phyloP scores from a whole-genome alignment of 2,888 invertebrate species.

The Pyrrhopygopsis socrates region DNA sequence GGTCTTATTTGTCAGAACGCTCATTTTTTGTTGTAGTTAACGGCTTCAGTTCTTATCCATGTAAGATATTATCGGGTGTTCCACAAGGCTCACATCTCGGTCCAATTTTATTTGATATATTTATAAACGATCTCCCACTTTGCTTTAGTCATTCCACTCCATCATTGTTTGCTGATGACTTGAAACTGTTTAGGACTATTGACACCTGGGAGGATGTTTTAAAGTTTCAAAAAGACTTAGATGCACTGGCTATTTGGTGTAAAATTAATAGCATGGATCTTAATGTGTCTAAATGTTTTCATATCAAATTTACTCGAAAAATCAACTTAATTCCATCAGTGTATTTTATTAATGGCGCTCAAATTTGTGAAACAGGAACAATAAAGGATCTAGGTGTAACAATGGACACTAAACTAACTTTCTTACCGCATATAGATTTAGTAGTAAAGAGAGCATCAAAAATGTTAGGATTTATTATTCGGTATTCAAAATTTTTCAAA shows the following conservation, averaged over 20 bases:
- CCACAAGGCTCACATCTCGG: conserved; percentile 58
- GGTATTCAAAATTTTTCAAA: background rate
- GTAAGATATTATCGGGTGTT: conserved; percentile 43
- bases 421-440: background rate
- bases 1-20: conserved; percentile 22
- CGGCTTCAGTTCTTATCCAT: conserved; percentile 35
- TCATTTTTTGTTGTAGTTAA: conserved; percentile 60
- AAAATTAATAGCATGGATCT: conserved; percentile 48
- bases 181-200: conserved; percentile 52
- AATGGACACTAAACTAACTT: conserved; percentile 31
- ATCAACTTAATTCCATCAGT: background rate
- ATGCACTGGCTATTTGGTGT: conserved; percentile 48
- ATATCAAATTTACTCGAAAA: conserved; percentile 19
- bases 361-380: conserved; percentile 18
- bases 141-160: conserved; percentile 38
- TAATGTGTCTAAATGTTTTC: conserved; percentile 35
- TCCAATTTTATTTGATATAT: conserved; percentile 55
- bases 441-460: background rate
- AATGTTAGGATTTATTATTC: background rate
- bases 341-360: background rate
- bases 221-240: conserved; percentile 46
- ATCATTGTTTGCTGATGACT: conserved; percentile 69
- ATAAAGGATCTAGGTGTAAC: conserved; percentile 49
- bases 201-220: conserved; percentile 15
- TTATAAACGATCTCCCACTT: conserved; percentile 43